Conservation (phyloP, 2,113 vertebrate genomes). For the Anthoscopus minutus region DNA sequence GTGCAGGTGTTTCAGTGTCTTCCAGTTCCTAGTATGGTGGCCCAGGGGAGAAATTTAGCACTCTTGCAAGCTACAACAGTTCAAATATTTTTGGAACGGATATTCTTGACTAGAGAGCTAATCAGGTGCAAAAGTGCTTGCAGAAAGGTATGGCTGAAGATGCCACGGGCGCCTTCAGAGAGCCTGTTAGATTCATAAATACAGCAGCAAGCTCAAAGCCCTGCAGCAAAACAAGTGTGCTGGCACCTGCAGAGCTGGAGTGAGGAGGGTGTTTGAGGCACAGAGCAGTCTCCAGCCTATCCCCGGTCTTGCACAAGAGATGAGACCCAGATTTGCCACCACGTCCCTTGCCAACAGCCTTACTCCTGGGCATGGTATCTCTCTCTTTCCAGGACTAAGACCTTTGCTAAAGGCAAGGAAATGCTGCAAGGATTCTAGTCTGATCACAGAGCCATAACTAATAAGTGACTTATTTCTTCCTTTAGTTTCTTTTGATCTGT, state of each 20-base stretch:
- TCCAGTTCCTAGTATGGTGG: not conserved
- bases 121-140: not conserved
- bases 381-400: not conserved
- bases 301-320: not conserved
- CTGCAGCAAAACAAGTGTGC: not conserved
- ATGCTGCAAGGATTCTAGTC: not conserved
- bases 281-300: not conserved
- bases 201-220: not conserved
- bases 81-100: not conserved
- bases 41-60: not conserved
- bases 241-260: not conserved
- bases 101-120: not conserved
- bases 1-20: not conserved
- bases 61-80: not conserved
- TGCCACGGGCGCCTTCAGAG: not conserved
- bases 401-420: not conserved
- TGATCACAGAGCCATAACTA: not conserved
- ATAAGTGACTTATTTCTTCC: not conserved
- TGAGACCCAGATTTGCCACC: not conserved
- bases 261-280: accelerated
- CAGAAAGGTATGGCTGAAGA: not conserved
- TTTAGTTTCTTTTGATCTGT: not conserved
- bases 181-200: not conserved
- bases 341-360: not conserved
- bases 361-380: accelerated